phyloP scores from a whole-genome alignment of 2,888 invertebrate species.

The Serrognathus titanus region DNA sequence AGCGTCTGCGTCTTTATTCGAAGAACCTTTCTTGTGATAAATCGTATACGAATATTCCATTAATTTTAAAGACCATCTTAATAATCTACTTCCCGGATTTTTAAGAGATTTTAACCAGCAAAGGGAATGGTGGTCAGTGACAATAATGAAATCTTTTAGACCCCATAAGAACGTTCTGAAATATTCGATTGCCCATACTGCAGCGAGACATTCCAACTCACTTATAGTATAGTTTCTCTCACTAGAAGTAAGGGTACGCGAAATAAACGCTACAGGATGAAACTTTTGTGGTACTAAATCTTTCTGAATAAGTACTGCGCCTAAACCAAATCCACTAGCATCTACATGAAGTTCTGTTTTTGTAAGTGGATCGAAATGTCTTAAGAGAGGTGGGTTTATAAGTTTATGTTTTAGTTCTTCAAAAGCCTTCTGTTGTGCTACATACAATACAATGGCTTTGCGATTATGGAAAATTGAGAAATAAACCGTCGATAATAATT shows the following conservation, averaged over 20 bases:
- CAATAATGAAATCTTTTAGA: background rate
- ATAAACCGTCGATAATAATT: slow-evolving; percentile 21
- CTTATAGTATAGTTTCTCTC: slow-evolving; percentile 40
- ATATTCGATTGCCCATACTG: slow-evolving; percentile 11
- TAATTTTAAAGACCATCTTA: slow-evolving; percentile 20
- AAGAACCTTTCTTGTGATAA: slow-evolving; percentile 14
- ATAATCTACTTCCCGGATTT: slow-evolving; percentile 14
- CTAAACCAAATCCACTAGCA: slow-evolving; percentile 33
- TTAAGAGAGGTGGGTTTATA: slow-evolving; percentile 23
- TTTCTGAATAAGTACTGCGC: slow-evolving; percentile 30
- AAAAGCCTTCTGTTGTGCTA: slow-evolving; percentile 18
- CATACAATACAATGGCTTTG: slow-evolving; percentile 10
- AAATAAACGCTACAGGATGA: slow-evolving; percentile 7
- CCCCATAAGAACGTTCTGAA: slow-evolving; percentile 12
- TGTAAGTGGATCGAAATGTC: slow-evolving; percentile 26
- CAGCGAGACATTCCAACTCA: slow-evolving; percentile 39
- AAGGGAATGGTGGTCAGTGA: slow-evolving; percentile 13
- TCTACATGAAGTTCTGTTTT: slow-evolving; percentile 34
- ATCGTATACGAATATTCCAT: slow-evolving; percentile 20
- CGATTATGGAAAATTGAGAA: slow-evolving; percentile 16
- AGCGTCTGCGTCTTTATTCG: slow-evolving; percentile 14
- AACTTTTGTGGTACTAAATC: background rate
- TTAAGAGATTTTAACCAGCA: slow-evolving; percentile 15
- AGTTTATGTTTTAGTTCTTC: slow-evolving; percentile 26
- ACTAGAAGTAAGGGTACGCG: slow-evolving; percentile 13